Evolutionary conservation across 2,888 invertebrate genomes (phyloP).

Genomic region (Ectemnius cavifrons): DNA sequence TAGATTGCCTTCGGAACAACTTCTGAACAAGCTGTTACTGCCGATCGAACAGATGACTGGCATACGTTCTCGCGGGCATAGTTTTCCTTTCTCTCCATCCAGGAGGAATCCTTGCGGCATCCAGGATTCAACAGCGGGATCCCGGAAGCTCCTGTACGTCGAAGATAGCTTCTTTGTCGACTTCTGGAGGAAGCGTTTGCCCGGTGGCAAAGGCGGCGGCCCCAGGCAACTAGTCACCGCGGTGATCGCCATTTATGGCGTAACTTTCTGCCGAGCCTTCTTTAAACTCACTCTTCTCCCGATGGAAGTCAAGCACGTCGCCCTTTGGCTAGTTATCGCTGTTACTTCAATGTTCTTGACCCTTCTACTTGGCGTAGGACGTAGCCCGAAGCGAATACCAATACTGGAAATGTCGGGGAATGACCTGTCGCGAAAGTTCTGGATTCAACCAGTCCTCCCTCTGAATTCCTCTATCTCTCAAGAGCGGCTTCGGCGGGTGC

Average conservation of each 20-base stretch:
- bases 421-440: too few relatives aligned
- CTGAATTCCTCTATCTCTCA: too few relatives aligned
- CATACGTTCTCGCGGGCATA: slow-evolving; percentile 18
- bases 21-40: slow-evolving; percentile 80
- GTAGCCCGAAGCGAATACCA: too few relatives aligned
- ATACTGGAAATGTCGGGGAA: too few relatives aligned
- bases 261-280: slow-evolving; percentile 7
- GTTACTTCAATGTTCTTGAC: too few relatives aligned
- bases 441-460: too few relatives aligned
- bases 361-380: too few relatives aligned
- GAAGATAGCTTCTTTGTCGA: slow-evolving; percentile 78
- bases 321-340: too few relatives aligned
- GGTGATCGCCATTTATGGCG: slow-evolving; percentile 79
- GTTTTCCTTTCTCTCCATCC: slow-evolving; percentile 58
- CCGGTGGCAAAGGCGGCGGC: slow-evolving; percentile 81
- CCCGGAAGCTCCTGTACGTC: slow-evolving; percentile 81
- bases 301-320: neutral
- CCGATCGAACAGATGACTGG: slow-evolving; percentile 60
- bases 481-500: too few relatives aligned
- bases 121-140: slow-evolving; percentile 79
- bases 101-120: slow-evolving; percentile 66
- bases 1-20: slow-evolving; percentile 87
- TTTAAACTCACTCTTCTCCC: neutral
- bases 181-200: slow-evolving; percentile 76
- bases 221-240: slow-evolving; percentile 78